A percentile compares a stretch with the other conserved stretches of the same genome.
phyloP scores from a whole-genome alignment of 2,113 vertebrate species.

The Anas platyrhynchos region DNA sequence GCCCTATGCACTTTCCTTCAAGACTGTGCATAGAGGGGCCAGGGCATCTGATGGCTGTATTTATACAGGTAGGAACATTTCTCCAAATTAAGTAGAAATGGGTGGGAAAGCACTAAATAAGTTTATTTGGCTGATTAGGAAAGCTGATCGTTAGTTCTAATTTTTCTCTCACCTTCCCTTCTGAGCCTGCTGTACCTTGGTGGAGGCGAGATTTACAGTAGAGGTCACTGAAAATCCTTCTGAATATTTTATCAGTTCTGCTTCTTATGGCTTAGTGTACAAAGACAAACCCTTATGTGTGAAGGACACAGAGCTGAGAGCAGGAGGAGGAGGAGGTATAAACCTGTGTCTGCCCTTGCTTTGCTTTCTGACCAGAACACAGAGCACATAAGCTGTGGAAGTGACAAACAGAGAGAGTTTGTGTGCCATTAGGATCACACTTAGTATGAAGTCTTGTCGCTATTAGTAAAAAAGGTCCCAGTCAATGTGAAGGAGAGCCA shows the following conservation, averaged over 20 bases:
- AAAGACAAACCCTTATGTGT: conserved; percentile 51
- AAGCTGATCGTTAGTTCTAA: not conserved
- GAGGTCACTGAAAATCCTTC: conserved; percentile 56
- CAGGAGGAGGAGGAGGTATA: not conserved
- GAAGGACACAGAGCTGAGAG: conserved; percentile 9
- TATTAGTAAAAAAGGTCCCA: not conserved
- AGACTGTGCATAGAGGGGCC: not conserved
- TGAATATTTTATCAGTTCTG: conserved; percentile 68
- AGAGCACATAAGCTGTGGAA: not conserved
- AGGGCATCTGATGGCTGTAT: not conserved
- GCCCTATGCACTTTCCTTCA: not conserved
- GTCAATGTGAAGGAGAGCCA: not conserved
- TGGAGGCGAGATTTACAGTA: not conserved
- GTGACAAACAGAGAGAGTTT: not conserved
- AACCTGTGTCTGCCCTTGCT: not conserved
- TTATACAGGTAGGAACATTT: not conserved
- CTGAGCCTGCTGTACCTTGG: not conserved
- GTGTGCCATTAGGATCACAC: not conserved
- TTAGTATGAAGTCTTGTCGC: not conserved
- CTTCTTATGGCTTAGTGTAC: conserved; percentile 35
- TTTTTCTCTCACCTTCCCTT: not conserved
- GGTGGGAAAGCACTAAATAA: not conserved
- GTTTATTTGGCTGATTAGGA: not conserved
- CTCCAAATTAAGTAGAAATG: not conserved
- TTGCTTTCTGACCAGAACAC: not conserved